Evolutionary conservation across 2,888 invertebrate species (phyloP).

Genomic region (Meta bourneti): DNA sequence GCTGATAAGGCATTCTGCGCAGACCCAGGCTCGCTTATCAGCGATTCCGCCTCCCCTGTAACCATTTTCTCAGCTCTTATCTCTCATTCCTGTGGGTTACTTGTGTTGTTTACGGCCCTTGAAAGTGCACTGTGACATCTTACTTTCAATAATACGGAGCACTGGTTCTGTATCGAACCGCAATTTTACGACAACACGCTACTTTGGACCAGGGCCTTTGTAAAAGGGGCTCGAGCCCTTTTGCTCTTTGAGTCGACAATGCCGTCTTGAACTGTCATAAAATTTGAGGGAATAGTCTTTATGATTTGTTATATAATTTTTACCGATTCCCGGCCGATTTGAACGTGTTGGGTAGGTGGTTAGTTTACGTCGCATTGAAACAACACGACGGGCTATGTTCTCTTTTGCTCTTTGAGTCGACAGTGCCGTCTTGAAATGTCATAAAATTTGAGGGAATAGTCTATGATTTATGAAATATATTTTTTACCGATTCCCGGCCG

Average conservation of each 20-base stretch:
- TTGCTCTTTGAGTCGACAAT: neutral
- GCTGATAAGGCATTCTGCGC: slow-evolving; percentile 21
- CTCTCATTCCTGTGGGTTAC: neutral
- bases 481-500: too few relatives aligned
- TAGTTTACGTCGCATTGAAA: neutral
- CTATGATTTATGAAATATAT: neutral
- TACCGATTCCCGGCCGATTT: too few relatives aligned
- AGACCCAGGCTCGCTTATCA: slow-evolving; percentile 20
- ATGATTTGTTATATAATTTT: neutral
- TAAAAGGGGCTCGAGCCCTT: neutral
- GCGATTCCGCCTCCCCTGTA: neutral
- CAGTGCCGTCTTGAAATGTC: neutral
- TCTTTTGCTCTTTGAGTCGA: neutral
- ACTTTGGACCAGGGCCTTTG: neutral
- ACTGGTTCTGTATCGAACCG: neutral
- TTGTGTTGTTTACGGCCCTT: neutral
- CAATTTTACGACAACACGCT: neutral
- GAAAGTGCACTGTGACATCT: neutral
- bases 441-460: neutral
- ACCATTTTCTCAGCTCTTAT: neutral
- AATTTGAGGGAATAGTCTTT: neutral
- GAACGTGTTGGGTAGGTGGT: neutral
- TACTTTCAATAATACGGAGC: neutral
- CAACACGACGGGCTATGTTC: neutral
- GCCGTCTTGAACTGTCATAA: neutral